These are phyloP conservation scores for Atrichornis clamosus DNA, from an alignment of 2,113 vertebrate genomes.

Conservation along the genomic window DNA sequence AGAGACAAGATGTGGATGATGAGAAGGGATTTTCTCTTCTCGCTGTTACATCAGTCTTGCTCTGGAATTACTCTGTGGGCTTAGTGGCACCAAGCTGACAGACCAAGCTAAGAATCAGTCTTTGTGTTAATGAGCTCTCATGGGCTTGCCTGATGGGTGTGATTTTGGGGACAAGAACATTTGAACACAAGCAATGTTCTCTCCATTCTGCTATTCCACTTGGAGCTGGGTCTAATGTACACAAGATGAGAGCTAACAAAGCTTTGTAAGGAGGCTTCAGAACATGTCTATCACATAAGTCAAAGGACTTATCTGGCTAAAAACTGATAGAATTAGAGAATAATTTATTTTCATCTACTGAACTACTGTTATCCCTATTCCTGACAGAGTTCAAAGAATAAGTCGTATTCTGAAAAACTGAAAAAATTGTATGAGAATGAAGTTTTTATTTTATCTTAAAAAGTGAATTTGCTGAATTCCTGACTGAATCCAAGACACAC, in stretches of 20 bases:
- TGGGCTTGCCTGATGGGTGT: not conserved
- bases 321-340: not conserved
- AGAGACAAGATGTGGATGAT: not conserved
- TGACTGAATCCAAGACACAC: not conserved
- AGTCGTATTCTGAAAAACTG: not conserved
- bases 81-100: not conserved
- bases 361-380: not conserved
- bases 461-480: not conserved
- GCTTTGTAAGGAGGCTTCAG: not conserved
- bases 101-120: not conserved
- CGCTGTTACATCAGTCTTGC: not conserved
- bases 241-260: not conserved
- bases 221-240: not conserved
- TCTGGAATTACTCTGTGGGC: not conserved
- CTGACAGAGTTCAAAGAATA: not conserved
- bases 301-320: not conserved
- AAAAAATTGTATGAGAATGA: not conserved
- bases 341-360: not conserved
- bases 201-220: not conserved
- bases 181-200: not conserved
- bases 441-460: not conserved
- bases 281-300: not conserved
- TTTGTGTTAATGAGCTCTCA: not conserved
- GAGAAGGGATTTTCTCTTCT: not conserved
- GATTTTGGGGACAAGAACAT: not conserved